Evolutionary conservation across 2,113 vertebrate species (phyloP).

Genomic region (Vulpes lagopus): DNA sequence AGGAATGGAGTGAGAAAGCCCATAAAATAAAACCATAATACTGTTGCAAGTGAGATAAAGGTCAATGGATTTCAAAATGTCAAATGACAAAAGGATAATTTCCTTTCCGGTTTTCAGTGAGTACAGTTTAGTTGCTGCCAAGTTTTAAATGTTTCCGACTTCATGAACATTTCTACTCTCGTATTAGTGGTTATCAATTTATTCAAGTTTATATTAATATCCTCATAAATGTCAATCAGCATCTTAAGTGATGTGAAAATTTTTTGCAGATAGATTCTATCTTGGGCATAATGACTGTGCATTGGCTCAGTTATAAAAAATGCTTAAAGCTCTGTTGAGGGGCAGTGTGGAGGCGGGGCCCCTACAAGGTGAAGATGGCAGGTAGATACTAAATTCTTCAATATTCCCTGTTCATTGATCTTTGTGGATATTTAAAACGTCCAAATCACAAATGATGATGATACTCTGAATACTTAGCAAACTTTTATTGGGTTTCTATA

Average conservation of each 20-base stretch:
- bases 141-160: constrained; percentile 3
- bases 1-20: constrained; percentile 11
- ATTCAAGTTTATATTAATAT: constrained; percentile 63
- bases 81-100: constrained; percentile 70
- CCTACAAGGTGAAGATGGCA: background rate
- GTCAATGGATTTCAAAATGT: constrained; percentile 74
- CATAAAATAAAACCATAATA: constrained; percentile 73
- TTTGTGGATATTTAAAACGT: background rate
- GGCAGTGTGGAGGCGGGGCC: background rate
- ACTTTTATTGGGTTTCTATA: background rate
- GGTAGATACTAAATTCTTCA: background rate
- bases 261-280: background rate
- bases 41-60: constrained; percentile 69
- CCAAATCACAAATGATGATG: background rate
- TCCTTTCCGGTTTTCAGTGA: constrained; percentile 13
- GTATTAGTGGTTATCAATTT: constrained; percentile 33
- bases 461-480: background rate
- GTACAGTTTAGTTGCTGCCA: constrained; percentile 12
- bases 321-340: background rate
- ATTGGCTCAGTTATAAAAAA: background rate
- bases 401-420: background rate
- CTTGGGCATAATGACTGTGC: background rate
- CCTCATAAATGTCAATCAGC: constrained; percentile 71
- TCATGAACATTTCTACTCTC: constrained; percentile 24
- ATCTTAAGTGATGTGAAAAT: constrained; percentile 51